Evolutionary conservation across 1,140 invertebrate genomes (phyloP).

Genomic region (Tetranychus urticae): DNA sequence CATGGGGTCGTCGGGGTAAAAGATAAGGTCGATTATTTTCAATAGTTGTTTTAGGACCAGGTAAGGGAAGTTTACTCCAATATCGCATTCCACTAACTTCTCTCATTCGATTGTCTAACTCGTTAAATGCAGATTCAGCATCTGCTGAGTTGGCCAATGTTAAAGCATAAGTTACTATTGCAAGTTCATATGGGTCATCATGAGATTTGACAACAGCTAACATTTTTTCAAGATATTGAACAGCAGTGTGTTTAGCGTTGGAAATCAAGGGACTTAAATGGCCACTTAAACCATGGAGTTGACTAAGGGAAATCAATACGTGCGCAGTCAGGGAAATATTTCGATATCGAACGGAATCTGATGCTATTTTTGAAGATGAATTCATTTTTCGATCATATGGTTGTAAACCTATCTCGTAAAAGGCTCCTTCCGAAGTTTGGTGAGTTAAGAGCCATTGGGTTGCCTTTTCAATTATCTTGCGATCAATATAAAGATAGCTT

Average conservation of each 20-base stretch:
- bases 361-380: slow-evolving; percentile 22
- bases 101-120: slow-evolving; percentile 35
- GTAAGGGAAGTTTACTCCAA: slow-evolving; percentile 52
- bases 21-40: slow-evolving; percentile 75
- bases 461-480: slow-evolving; percentile 44
- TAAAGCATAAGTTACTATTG: slow-evolving; percentile 64
- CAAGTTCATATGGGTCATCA: slow-evolving; percentile 53
- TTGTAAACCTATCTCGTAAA: slow-evolving; percentile 52
- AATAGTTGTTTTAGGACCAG: slow-evolving; percentile 48
- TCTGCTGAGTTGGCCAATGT: slow-evolving; percentile 47
- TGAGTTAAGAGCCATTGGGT: slow-evolving; percentile 52
- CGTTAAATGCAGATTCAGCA: slow-evolving; percentile 52
- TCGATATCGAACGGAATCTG: slow-evolving; percentile 30
- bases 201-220: slow-evolving; percentile 40
- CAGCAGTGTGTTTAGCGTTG: slow-evolving; percentile 35
- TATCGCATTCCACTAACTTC: slow-evolving; percentile 36
- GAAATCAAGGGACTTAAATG: slow-evolving; percentile 41
- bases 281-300: slow-evolving; percentile 16
- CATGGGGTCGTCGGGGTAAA: slow-evolving; percentile 56
- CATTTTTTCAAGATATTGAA: slow-evolving; percentile 59
- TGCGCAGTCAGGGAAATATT: slow-evolving; percentile 73
- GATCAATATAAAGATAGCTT: slow-evolving; percentile 71
- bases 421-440: slow-evolving; percentile 50
- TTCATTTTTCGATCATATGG: slow-evolving; percentile 59
- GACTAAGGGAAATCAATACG: slow-evolving; percentile 54